Evolutionary conservation across 2,113 vertebrate genomes (phyloP).

Genomic region (Turdus rufiventris): DNA sequence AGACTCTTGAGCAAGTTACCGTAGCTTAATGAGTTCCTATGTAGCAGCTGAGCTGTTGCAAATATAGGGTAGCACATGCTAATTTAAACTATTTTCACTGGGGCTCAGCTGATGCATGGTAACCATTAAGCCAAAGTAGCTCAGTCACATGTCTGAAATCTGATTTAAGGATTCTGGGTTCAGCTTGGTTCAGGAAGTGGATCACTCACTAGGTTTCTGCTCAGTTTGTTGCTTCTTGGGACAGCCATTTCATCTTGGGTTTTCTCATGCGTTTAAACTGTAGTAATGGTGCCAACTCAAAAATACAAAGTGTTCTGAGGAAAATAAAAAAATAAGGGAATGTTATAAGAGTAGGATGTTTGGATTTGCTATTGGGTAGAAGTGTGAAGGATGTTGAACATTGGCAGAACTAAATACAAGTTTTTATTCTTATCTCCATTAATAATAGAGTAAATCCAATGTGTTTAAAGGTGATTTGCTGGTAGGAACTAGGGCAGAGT

Average conservation of each 20-base stretch:
- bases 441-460: background rate
- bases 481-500: background rate
- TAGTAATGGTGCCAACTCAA: background rate
- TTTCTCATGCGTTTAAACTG: background rate
- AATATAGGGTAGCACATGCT: conserved; percentile 28
- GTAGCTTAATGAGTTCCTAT: conserved; percentile 42
- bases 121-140: conserved; percentile 2
- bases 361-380: background rate
- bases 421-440: background rate
- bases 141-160: background rate
- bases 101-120: conserved; percentile 39
- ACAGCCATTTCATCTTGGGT: background rate
- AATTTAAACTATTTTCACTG: conserved; percentile 12
- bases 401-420: background rate
- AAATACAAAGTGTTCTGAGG: background rate
- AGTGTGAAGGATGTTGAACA: background rate
- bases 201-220: background rate
- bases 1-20: conserved; percentile 49
- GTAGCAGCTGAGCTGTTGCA: conserved; percentile 49
- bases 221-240: background rate
- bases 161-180: background rate
- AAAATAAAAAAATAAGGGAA: background rate
- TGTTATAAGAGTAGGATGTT: background rate
- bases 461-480: background rate
- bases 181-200: background rate